phyloP scores from a whole-genome alignment of 2,888 invertebrate species.

The Pristionchus exspectatus region DNA sequence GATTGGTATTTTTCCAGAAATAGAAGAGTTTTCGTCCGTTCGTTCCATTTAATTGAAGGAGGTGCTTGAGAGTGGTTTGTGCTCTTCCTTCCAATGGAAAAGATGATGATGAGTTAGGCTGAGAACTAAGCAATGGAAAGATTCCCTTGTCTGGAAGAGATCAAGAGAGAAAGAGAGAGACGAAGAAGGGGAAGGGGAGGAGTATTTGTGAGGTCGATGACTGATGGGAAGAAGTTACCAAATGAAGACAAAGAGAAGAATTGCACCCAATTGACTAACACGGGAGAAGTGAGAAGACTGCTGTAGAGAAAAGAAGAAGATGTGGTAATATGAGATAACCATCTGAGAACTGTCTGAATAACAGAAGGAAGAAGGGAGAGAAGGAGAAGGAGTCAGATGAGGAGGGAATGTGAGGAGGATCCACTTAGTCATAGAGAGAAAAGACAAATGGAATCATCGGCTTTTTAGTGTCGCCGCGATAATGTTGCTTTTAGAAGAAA shows the following conservation, averaged over 20 bases:
- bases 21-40: neutral
- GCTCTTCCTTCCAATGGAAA: neutral
- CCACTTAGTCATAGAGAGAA: conserved; percentile 20
- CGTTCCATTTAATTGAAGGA: conserved; percentile 14
- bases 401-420: neutral
- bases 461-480: conserved; percentile 38
- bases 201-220: neutral
- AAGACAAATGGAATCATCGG: conserved; percentile 47
- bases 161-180: neutral
- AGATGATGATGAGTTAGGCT: conserved; percentile 2
- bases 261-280: neutral
- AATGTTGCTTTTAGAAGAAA: conserved; percentile 45
- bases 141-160: neutral
- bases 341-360: neutral
- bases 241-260: neutral
- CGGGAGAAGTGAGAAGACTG: neutral
- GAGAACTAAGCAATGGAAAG: neutral
- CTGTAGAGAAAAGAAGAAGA: neutral
- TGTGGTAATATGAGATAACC: neutral
- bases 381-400: conserved; percentile 1
- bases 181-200: neutral
- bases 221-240: neutral
- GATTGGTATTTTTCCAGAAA: neutral
- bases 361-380: neutral
- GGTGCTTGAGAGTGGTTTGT: neutral